Evolutionary conservation across 2,113 vertebrate species (phyloP).

Genomic region (Triplophysa rosa): DNA sequence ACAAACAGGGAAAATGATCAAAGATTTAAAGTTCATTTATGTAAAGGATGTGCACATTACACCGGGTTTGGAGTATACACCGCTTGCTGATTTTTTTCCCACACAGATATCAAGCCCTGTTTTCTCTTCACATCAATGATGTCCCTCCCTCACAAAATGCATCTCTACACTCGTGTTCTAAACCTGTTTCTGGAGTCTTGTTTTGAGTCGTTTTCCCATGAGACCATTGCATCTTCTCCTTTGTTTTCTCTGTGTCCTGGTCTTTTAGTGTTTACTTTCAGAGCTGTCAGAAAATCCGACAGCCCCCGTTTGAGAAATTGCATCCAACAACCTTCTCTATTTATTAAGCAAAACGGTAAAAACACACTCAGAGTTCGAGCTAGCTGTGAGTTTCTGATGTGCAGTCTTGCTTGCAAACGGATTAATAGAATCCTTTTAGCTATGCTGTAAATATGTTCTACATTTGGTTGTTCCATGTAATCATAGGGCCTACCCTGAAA

Average conservation of each 20-base stretch:
- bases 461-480: not conserved
- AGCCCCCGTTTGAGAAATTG: constrained; percentile 39
- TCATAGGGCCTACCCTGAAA: not conserved
- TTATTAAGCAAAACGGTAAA: constrained; percentile 35
- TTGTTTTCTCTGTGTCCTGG: constrained; percentile 30
- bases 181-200: constrained; percentile 17
- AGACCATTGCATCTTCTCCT: constrained; percentile 14
- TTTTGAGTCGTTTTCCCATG: constrained; percentile 27
- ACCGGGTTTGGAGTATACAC: constrained; percentile 21
- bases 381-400: constrained; percentile 9
- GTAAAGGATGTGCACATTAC: constrained; percentile 16
- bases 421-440: not conserved
- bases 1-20: constrained; percentile 11
- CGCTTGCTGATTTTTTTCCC: constrained; percentile 16
- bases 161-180: constrained; percentile 30
- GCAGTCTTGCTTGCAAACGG: not conserved
- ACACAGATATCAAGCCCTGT: constrained; percentile 33
- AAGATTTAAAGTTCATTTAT: not conserved
- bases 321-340: constrained; percentile 39
- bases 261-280: constrained; percentile 41
- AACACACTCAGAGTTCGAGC: not conserved
- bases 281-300: constrained; percentile 45
- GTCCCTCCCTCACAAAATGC: constrained; percentile 30
- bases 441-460: not conserved
- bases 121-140: constrained; percentile 19